These are phyloP conservation scores for Cosmopolites sordidus DNA, from an alignment of 2,888 invertebrate genomes.

Conservation along the genomic window DNA sequence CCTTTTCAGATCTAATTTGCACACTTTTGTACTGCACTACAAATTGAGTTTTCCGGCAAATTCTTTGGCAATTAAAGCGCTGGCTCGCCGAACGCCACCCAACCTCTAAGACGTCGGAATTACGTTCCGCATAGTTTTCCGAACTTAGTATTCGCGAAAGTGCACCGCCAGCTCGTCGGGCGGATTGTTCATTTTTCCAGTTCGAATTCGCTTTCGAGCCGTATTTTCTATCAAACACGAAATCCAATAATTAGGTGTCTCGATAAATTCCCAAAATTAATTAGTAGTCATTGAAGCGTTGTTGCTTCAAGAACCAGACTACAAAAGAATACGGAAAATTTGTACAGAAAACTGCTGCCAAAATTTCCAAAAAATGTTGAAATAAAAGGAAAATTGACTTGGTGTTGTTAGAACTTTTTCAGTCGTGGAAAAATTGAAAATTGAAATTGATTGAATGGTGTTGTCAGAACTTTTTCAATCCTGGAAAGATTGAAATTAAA, in stretches of 20 bases:
- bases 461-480: no score
- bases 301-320: no score
- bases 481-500: no score
- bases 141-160: constrained; percentile 24
- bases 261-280: constrained; percentile 11
- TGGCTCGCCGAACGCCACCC: constrained; percentile 25
- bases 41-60: constrained; percentile 28
- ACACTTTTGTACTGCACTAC: constrained; percentile 24
- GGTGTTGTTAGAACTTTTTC: no score
- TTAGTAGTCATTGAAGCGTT: no score
- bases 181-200: neutral
- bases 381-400: no score
- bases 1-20: constrained; percentile 15
- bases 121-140: neutral
- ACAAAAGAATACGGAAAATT: no score
- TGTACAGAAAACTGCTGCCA: no score
- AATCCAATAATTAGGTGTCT: constrained; percentile 20
- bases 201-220: neutral
- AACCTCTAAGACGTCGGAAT: constrained; percentile 5
- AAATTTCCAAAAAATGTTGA: no score
- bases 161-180: constrained; percentile 14
- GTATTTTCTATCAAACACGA: no score
- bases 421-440: no score
- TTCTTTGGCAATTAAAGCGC: constrained; percentile 26
- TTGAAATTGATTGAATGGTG: no score